Conservation (phyloP, 2,888 invertebrate species). For the Troides oblongomaculatus region DNA sequence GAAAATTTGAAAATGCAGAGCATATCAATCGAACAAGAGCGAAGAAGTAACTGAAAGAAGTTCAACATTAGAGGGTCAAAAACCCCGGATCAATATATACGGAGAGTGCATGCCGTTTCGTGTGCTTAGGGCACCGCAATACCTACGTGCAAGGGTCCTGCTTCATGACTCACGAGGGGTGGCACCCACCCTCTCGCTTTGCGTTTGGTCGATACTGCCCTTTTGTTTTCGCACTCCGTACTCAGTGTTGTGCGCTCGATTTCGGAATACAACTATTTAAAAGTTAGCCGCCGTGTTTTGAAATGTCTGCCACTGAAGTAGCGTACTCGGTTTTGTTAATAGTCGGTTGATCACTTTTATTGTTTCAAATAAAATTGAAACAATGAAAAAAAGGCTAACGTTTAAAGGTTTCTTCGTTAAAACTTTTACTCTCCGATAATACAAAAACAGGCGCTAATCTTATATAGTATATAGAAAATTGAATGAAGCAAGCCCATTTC, state of each 20-base stretch:
- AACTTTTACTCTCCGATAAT: not conserved
- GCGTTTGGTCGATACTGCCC: slow-evolving; percentile 76
- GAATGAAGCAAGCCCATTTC: too few species aligned
- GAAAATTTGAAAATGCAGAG: too few species aligned
- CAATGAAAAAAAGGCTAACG: not conserved
- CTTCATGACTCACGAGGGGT: slow-evolving; percentile 80
- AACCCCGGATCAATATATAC: slow-evolving; percentile 57
- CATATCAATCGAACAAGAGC: not conserved
- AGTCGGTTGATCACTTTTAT: slow-evolving; percentile 10
- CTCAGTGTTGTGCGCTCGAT: slow-evolving; percentile 38
- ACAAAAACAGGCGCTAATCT: not conserved
- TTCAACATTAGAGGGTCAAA: slow-evolving; percentile 39
- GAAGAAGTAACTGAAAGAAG: slow-evolving; percentile 26
- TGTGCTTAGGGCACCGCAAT: slow-evolving; percentile 65
- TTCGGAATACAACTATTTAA: slow-evolving; percentile 25
- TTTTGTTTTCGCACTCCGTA: slow-evolving; percentile 73
- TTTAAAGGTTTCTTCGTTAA: not conserved
- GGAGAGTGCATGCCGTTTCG: slow-evolving; percentile 59
- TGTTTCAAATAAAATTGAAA: not conserved
- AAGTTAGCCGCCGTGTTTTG: slow-evolving; percentile 11
- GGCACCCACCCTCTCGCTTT: slow-evolving; percentile 71
- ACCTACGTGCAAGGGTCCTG: slow-evolving; percentile 73
- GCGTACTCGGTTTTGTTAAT: slow-evolving; percentile 9
- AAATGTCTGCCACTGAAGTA: slow-evolving; percentile 9
- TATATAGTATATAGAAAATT: not conserved